A percentile compares a stretch with the other conserved stretches of the same genome.
Evolutionary conservation across 2,797 vertebrate genomes (phyloP).

Genomic region (Myotis myotis): DNA sequence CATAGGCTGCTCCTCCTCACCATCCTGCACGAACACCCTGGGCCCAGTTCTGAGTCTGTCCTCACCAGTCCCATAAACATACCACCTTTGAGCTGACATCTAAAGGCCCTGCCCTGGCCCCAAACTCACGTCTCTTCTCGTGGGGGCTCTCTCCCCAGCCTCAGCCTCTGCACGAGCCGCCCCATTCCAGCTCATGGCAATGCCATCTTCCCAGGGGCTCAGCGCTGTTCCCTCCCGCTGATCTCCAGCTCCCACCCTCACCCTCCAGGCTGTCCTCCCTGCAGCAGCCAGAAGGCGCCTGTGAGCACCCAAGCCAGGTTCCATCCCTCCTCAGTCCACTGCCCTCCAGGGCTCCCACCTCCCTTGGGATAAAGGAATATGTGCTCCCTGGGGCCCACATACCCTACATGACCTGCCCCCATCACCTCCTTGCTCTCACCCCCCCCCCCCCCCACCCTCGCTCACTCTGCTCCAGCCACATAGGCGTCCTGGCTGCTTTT

Average conservation of each 20-base stretch:
- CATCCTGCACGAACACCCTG: too few relatives aligned
- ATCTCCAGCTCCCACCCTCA: background rate
- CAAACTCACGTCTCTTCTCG: fast-evolving
- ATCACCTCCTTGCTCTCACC: background rate
- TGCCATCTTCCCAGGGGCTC: background rate
- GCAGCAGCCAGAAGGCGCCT: background rate
- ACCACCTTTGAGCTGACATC: background rate
- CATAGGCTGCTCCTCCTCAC: background rate
- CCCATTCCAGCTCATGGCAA: background rate
- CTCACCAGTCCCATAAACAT: background rate
- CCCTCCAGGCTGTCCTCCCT: background rate
- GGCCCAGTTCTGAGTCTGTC: background rate
- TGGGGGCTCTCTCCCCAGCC: background rate
- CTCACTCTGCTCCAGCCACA: background rate
- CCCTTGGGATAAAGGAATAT: background rate
- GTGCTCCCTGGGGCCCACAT: fast-evolving
- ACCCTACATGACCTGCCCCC: fast-evolving
- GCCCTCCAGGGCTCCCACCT: background rate
- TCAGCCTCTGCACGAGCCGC: too few relatives aligned
- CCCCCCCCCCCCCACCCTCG: background rate
- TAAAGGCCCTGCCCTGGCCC: background rate
- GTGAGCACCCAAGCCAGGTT: background rate
- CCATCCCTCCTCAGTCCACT: background rate
- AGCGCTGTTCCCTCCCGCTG: fast-evolving
- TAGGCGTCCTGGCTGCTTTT: background rate